Conservation (phyloP, 2,113 vertebrate genomes). For the Trinectes maculatus region DNA sequence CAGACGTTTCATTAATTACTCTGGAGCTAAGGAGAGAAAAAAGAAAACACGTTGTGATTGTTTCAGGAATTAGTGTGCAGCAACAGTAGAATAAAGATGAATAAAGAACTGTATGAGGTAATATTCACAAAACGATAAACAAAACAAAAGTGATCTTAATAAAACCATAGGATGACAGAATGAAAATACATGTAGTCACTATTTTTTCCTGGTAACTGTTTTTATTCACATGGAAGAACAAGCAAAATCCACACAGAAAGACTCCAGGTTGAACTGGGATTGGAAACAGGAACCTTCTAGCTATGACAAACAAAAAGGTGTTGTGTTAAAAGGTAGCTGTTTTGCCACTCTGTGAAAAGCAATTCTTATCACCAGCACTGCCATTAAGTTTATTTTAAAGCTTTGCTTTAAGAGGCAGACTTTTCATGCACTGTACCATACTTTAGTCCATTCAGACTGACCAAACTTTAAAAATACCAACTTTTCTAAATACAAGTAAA, state of each 20-base stretch:
- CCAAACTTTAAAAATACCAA: neutral
- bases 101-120: neutral
- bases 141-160: too few relatives aligned
- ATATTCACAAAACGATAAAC: neutral
- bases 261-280: too few relatives aligned
- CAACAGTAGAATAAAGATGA: constrained; percentile 10
- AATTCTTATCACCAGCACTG: too few relatives aligned
- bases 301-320: too few relatives aligned
- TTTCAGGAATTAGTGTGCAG: constrained; percentile 60
- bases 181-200: too few relatives aligned
- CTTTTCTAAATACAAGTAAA: neutral
- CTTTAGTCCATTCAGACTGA: neutral
- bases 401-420: neutral
- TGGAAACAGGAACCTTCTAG: too few relatives aligned
- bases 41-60: constrained; percentile 40
- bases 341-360: too few relatives aligned
- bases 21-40: constrained; percentile 11
- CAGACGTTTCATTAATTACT: constrained; percentile 58
- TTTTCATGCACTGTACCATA: neutral
- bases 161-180: too few relatives aligned
- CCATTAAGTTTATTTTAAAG: neutral
- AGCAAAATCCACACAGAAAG: too few relatives aligned
- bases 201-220: too few relatives aligned
- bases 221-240: too few relatives aligned
- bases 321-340: too few relatives aligned